phyloP scores from a whole-genome alignment of 2,888 invertebrate species.

The Dascillus cervinus region DNA sequence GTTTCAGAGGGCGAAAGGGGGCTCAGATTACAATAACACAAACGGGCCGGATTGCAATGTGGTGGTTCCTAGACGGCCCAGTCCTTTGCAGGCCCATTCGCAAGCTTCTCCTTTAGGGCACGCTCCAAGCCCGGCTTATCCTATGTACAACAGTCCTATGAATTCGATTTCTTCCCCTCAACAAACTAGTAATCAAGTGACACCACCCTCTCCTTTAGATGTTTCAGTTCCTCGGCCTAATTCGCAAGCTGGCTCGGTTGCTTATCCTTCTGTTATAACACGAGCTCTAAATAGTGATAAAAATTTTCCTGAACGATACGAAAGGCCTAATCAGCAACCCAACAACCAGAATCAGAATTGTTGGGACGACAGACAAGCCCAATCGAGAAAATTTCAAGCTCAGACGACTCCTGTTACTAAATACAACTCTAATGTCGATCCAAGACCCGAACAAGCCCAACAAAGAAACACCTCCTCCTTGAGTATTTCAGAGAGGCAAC shows the following conservation, averaged over 20 bases:
- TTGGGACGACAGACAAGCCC: conserved; percentile 49
- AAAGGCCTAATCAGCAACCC: conserved; percentile 31
- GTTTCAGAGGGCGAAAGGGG: conserved; percentile 48
- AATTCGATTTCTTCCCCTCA: conserved; percentile 67
- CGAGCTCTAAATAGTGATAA: conserved; percentile 61
- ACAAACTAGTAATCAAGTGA: conserved; percentile 49
- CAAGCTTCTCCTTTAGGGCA: conserved; percentile 67
- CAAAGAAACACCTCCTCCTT: conserved; percentile 45
- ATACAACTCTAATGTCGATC: conserved; percentile 39
- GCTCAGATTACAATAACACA: conserved; percentile 41
- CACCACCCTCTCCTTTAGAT: conserved; percentile 63
- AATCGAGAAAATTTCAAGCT: conserved; percentile 47
- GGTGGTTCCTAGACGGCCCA: conserved; percentile 60
- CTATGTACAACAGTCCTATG: conserved; percentile 79
- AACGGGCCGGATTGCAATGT: conserved; percentile 51
- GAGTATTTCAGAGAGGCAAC: conserved; percentile 50
- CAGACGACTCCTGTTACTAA: conserved; percentile 41
- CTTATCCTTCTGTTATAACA: conserved; percentile 77
- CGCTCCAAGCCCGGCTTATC: conserved; percentile 72
- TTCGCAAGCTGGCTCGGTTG: conserved; percentile 51
- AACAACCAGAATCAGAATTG: conserved; percentile 36
- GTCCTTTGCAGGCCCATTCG: conserved; percentile 60
- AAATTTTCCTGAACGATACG: conserved; percentile 48
- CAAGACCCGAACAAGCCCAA: conserved; percentile 25
- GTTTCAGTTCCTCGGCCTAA: conserved; percentile 60